These are phyloP conservation scores for Rhincodon typus DNA, from an alignment of 2,797 vertebrate species.

Conservation along the genomic window DNA sequence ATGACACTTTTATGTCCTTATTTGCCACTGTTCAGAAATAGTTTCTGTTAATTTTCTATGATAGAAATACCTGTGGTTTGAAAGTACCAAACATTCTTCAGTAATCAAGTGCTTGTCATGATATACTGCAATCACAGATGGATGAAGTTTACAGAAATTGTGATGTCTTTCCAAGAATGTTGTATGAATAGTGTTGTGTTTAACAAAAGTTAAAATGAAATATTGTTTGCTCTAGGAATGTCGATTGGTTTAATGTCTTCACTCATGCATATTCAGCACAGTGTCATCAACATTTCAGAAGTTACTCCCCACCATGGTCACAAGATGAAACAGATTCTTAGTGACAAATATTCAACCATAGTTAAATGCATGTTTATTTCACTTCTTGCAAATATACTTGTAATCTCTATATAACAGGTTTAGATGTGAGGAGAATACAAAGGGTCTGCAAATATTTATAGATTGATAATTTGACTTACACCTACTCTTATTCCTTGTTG, in stretches of 20 bases:
- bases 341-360: background rate
- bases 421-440: too few relatives aligned
- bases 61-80: background rate
- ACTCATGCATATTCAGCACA: background rate
- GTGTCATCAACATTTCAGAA: background rate
- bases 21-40: background rate
- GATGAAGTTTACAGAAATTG: background rate
- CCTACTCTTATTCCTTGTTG: background rate
- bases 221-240: background rate
- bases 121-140: background rate
- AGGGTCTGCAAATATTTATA: too few relatives aligned
- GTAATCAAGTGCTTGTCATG: background rate
- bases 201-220: background rate
- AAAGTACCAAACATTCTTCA: background rate
- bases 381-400: background rate
- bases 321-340: background rate
- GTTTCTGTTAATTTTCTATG: background rate
- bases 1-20: background rate
- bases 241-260: background rate
- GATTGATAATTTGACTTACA: conserved; percentile 24
- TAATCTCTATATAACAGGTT: background rate
- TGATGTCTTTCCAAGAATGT: background rate
- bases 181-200: background rate
- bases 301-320: background rate
- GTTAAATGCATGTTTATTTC: background rate